Percentiles rank a stretch among this genome's conserved stretches.
These are phyloP conservation scores for Dichetophora obliterata DNA, from an alignment of 2,888 invertebrate genomes.

Conservation along the genomic window DNA sequence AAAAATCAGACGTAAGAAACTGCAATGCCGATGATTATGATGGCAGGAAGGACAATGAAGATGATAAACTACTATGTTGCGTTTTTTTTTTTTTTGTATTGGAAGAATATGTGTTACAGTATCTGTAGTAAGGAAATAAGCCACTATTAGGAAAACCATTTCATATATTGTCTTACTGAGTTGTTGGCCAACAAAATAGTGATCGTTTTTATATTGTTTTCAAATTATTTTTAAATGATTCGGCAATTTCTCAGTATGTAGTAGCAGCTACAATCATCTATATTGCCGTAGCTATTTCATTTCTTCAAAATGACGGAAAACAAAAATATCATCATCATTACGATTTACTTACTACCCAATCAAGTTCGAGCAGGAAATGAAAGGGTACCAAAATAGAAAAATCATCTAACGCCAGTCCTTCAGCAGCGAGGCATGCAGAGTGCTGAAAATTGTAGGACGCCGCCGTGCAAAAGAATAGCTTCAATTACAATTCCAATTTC, in stretches of 20 bases:
- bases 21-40: neutral
- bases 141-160: no score
- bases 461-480: constrained; percentile 29
- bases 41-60: neutral
- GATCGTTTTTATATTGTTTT: constrained; percentile 18
- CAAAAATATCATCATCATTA: constrained; percentile 21
- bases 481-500: constrained; percentile 44
- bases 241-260: constrained; percentile 32
- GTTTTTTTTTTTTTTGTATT: no score
- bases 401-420: constrained; percentile 44
- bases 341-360: neutral
- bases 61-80: neutral
- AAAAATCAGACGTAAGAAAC: neutral
- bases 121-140: no score
- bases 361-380: neutral
- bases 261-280: neutral
- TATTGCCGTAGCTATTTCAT: constrained; percentile 14
- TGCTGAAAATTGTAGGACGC: no score
- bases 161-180: no score
- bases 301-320: neutral
- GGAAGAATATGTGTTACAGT: no score
- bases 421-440: no score
- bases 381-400: constrained; percentile 32
- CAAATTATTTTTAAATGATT: constrained; percentile 47
- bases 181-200: neutral